Evolutionary conservation across 2,888 invertebrate species (phyloP), one percentile per base, ranked within the genome.

Genomic region (Athalia rosae): DNA sequence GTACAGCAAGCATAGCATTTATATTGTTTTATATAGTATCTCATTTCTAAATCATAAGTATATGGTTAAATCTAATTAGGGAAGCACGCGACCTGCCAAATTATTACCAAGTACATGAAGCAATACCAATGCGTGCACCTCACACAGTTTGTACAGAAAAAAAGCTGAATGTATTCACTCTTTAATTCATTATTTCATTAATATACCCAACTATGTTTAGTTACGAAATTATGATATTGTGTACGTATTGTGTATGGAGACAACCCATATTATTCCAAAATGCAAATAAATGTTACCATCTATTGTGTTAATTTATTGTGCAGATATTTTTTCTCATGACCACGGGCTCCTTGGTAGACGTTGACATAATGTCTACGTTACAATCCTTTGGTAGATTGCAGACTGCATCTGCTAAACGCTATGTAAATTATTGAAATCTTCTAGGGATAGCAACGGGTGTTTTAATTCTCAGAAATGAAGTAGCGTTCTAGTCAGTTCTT

Each of bases 201-300:
- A 15, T 4, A 45, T 74, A 62, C 59, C 45, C 41, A 61, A 73
- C 45, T 62, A 48, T 77, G 59, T 77, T 77, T 45, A 61, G 47
- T 77, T 77, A 64, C 9, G 41, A 13, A 61, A 28, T 56, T 43
- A 45, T 6, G n/a, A 59, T 8, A 59, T 58, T 77, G 63, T 77
- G 64, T 58, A 13, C 53, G 56, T 59, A 78, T 59, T 64, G 45
- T 64, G 15, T 28, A 78, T 76, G 66, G 73, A 53, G 74, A 13
- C 47, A 58, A 50, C 41, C 80, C 82, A 48, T 73, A 73, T 71
- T 83, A 85, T 80, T 81, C 82, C 80, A 82, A 85, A 83, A 82
- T 84, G 83, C 82, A 86, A 85, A 86, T 86, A 86, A 86, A 86
- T 86, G 85, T 85, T 85, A 86, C 84, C 83, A 85, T 85, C 84